Evolutionary conservation across 2,113 vertebrate genomes (phyloP).

Genomic region (Alectura lathami): DNA sequence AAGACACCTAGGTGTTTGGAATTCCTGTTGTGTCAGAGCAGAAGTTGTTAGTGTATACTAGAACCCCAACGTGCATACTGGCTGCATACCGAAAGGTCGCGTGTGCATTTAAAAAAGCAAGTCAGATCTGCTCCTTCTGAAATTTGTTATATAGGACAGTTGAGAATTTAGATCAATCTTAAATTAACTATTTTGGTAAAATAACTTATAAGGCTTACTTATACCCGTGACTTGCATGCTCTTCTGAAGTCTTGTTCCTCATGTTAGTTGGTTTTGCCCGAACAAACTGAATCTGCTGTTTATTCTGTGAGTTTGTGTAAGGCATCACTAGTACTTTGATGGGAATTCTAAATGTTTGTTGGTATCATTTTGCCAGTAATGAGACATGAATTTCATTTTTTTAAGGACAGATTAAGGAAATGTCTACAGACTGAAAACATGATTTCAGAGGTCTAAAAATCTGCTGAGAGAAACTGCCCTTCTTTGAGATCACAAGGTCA

Average conservation of each 20-base stretch:
- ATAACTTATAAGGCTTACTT: not conserved
- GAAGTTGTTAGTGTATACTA: not conserved
- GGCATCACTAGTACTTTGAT: not conserved
- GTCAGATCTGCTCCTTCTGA: not conserved
- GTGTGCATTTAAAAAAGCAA: not conserved
- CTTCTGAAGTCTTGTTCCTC: not conserved
- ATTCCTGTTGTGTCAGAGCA: not conserved
- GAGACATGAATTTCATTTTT: slow-evolving; percentile 48
- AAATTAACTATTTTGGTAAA: not conserved
- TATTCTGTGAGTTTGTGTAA: not conserved
- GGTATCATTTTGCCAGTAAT: slow-evolving; percentile 29
- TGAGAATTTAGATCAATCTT: not conserved
- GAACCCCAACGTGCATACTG: not conserved
- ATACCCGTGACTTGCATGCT: not conserved
- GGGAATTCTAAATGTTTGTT: not conserved
- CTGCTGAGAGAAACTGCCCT: slow-evolving; percentile 50
- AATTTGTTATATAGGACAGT: not conserved
- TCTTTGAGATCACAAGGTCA: slow-evolving; percentile 73
- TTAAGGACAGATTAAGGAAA: slow-evolving; percentile 67
- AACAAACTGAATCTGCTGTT: not conserved
- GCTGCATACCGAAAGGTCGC: not conserved
- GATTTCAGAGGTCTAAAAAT: slow-evolving; percentile 69
- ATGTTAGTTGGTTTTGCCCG: not conserved
- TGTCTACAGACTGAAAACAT: slow-evolving; percentile 68
- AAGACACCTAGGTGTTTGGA: not conserved